These are phyloP conservation scores for Oscheius sp. DNA, from an alignment of 2,888 invertebrate species.

Conservation along the genomic window DNA sequence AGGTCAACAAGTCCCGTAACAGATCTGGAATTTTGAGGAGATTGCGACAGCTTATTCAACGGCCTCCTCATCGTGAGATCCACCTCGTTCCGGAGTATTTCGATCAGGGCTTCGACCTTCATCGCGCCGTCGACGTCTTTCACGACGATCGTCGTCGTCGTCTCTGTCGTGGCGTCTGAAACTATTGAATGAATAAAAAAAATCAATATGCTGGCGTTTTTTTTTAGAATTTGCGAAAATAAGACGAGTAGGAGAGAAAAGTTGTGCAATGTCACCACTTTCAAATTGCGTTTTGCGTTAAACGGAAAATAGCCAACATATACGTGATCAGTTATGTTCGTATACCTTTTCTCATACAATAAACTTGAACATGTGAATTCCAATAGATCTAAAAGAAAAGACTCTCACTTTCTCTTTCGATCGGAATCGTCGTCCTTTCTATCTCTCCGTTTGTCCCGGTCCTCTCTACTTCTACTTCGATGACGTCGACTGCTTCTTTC, in stretches of 20 bases:
- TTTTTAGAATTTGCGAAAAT: neutral
- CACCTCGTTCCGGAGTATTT: neutral
- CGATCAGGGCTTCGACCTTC: constrained; percentile 10
- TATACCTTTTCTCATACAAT: too few relatives aligned
- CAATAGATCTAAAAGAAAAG: neutral
- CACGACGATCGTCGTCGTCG: constrained; percentile 25
- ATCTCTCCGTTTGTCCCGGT: constrained; percentile 40
- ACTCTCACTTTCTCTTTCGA: constrained; percentile 36
- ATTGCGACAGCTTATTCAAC: neutral
- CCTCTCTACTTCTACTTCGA: constrained; percentile 38
- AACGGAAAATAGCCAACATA: too few relatives aligned
- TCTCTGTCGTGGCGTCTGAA: constrained; percentile 21
- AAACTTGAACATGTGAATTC: neutral
- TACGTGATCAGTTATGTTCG: too few relatives aligned
- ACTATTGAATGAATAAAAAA: neutral
- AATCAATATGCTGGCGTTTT: neutral
- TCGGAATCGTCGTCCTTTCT: constrained; percentile 42
- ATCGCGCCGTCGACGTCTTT: constrained; percentile 9
- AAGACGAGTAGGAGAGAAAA: neutral
- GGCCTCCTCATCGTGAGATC: constrained; percentile 9
- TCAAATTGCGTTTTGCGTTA: too few relatives aligned
- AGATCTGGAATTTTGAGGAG: neutral
- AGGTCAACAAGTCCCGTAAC: constrained; percentile 17
- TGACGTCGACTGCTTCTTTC: constrained; percentile 19
- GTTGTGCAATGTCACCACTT: too few relatives aligned